A percentile compares a stretch with the other conserved stretches of the same genome.
Evolutionary conservation across 1,140 invertebrate species (phyloP).

Genomic region (Penaeus chinensis): DNA sequence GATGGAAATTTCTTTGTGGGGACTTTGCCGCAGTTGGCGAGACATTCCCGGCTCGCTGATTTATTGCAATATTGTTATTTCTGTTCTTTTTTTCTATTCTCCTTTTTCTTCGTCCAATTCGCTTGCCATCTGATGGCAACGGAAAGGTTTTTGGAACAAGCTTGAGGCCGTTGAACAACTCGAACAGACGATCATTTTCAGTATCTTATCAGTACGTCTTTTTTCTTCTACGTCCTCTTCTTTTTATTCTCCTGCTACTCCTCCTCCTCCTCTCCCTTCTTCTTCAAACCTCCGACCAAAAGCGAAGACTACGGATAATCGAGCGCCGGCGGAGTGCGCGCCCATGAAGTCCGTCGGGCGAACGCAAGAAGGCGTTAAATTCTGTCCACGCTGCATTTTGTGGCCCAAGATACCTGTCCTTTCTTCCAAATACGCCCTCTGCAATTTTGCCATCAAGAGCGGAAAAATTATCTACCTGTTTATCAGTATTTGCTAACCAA

Average conservation of each 20-base stretch:
- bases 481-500: slow-evolving; percentile 36
- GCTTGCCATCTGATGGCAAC: no score
- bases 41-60: slow-evolving; percentile 42
- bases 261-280: not conserved
- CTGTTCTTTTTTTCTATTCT: not conserved
- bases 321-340: no score
- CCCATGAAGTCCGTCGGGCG: no score
- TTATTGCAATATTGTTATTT: slow-evolving; percentile 39
- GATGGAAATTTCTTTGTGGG: slow-evolving; percentile 55
- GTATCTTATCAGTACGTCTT: not conserved
- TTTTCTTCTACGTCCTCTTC: not conserved
- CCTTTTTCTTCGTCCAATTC: not conserved
- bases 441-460: slow-evolving; percentile 16
- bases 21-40: slow-evolving; percentile 28
- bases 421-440: not conserved
- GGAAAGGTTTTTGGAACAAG: no score
- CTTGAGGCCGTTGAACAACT: no score
- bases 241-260: not conserved
- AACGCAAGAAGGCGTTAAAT: no score
- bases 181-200: no score
- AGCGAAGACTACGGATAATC: no score
- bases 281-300: not conserved
- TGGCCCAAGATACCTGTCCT: no score
- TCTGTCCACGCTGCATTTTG: no score
- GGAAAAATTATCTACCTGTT: slow-evolving; percentile 28